phyloP scores from a whole-genome alignment of 2,113 vertebrate genomes.

The Perca schrenkii region DNA sequence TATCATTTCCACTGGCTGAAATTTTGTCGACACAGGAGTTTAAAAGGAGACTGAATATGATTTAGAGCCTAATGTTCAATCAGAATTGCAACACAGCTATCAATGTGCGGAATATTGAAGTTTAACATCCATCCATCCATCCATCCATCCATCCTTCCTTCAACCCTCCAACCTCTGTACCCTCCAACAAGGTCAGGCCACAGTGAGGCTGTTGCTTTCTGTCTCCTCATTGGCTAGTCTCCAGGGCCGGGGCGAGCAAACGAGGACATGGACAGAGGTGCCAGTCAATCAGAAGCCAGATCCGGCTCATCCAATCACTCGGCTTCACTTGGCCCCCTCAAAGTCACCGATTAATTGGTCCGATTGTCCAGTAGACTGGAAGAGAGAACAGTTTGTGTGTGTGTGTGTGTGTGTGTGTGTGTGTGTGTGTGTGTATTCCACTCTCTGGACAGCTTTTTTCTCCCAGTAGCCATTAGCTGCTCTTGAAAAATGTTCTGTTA shows the following conservation, averaged over 20 bases:
- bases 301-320: constrained; percentile 54
- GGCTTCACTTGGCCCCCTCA: constrained; percentile 74
- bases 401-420: constrained; percentile 55
- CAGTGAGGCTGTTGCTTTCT: constrained; percentile 89
- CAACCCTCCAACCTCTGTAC: constrained; percentile 89
- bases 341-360: constrained; percentile 85
- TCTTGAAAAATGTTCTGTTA: not conserved
- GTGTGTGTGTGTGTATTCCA: constrained; percentile 12
- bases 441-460: constrained; percentile 31
- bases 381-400: constrained; percentile 69
- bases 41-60: no score
- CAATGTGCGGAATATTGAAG: no score
- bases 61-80: no score
- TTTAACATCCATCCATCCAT: constrained; percentile 60
- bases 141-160: constrained; percentile 77
- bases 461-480: constrained; percentile 19
- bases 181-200: constrained; percentile 92
- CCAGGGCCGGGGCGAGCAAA: constrained; percentile 81
- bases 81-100: no score
- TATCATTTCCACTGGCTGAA: constrained; percentile 40
- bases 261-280: constrained; percentile 83
- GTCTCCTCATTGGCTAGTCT: constrained; percentile 86
- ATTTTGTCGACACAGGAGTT: constrained; percentile 60
- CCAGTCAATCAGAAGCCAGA: constrained; percentile 81
- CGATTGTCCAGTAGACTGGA: constrained; percentile 86